Conservation (phyloP, 30 jellyfish, hydroid and myxozoan species). For the Aurelia sp. region DNA sequence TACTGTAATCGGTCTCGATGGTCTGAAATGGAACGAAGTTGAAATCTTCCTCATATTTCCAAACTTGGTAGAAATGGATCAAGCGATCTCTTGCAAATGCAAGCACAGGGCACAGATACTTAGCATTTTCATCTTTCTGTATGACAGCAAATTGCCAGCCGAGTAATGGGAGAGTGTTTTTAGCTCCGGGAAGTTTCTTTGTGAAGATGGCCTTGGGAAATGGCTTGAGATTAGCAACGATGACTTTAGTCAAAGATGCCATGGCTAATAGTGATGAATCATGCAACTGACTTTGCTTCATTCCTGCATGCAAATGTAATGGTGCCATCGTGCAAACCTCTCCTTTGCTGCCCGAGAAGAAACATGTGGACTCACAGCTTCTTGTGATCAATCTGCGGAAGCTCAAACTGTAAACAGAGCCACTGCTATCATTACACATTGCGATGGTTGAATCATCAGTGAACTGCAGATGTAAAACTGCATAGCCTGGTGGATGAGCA, state of each 20-base stretch:
- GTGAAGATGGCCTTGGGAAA: conserved; percentile 90
- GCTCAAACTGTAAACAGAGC: conserved; percentile 96
- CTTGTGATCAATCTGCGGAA: conserved; percentile 89
- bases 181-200: conserved; percentile 79
- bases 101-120: conserved; percentile 89
- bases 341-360: conserved; percentile 99
- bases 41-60: conserved; percentile 72
- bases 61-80: conserved; percentile 78
- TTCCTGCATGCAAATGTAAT: conserved; percentile 85
- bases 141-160: conserved; percentile 96
- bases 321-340: conserved; percentile 99
- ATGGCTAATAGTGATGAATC: conserved; percentile 91
- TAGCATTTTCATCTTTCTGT: conserved; percentile 65
- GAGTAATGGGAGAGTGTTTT: conserved; percentile 84
- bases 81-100: conserved; percentile 94
- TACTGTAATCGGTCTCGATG: conserved; percentile 69
- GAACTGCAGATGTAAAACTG: conserved; percentile 97
- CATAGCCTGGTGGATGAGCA: conserved; percentile 98
- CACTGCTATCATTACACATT: conserved; percentile 98
- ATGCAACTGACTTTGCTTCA: conserved; percentile 87
- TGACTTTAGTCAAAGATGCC: conserved; percentile 97
- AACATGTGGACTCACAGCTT: conserved; percentile 97
- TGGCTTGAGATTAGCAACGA: conserved; percentile 93
- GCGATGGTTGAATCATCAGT: conserved; percentile 99
- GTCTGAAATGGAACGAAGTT: conserved; percentile 71